phyloP scores from a whole-genome alignment of 2,113 vertebrate genomes.

The Myotis davidii region DNA sequence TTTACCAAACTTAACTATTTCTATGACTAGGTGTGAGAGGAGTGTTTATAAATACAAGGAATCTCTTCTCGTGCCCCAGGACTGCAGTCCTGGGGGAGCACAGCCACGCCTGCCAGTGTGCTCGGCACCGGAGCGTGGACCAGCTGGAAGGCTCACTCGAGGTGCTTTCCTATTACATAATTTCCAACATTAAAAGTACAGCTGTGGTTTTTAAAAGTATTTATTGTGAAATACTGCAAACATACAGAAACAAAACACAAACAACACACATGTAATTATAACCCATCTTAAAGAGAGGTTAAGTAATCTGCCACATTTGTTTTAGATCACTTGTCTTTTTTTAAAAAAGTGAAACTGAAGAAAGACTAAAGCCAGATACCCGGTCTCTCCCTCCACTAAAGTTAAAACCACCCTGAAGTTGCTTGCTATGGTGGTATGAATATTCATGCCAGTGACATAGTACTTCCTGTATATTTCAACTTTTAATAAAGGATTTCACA shows the following conservation, averaged over 20 bases:
- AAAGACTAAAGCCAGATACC: neutral
- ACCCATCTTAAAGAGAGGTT: neutral
- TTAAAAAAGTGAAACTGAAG: neutral
- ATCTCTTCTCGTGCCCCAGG: neutral
- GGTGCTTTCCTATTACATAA: neutral
- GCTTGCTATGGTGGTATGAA: neutral
- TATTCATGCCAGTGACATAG: neutral
- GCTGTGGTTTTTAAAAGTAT: neutral
- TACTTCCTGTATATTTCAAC: neutral
- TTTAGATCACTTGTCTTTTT: neutral
- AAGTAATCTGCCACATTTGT: constrained; percentile 6
- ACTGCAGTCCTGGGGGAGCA: neutral
- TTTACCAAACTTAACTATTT: neutral
- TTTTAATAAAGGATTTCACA: neutral
- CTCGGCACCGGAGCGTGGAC: neutral
- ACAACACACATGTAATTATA: neutral
- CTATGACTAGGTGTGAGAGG: neutral
- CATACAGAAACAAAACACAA: neutral
- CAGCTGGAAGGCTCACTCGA: neutral
- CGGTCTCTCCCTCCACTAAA: neutral
- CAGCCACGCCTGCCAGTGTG: neutral
- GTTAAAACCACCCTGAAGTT: neutral
- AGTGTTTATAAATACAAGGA: neutral
- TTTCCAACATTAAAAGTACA: constrained; percentile 5
- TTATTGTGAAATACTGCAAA: constrained; percentile 14